Evolutionary conservation across 2,797 vertebrate genomes (phyloP).

Genomic region (Echeneis naucrates): DNA sequence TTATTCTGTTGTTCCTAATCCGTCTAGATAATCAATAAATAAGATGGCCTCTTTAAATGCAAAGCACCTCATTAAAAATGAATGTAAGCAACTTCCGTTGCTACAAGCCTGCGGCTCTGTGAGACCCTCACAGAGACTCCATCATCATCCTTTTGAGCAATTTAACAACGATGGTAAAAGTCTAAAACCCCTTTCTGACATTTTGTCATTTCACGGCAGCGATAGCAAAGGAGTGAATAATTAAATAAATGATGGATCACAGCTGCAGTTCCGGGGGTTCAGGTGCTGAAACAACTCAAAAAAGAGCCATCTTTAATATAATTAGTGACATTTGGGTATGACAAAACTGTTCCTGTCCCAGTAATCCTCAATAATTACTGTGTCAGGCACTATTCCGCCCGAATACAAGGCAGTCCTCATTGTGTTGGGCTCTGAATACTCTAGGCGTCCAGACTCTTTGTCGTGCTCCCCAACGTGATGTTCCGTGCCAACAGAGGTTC

Average conservation of each 20-base stretch:
- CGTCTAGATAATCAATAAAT: not conserved
- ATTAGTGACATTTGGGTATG: not conserved
- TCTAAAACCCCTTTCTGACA: not conserved
- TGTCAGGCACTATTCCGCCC: not conserved
- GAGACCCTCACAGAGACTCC: too few species aligned
- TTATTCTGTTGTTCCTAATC: slow-evolving; percentile 5
- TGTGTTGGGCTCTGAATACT: not conserved
- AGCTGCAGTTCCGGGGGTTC: not conserved
- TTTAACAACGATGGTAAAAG: not conserved
- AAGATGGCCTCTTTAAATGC: not conserved
- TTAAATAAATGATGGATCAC: not conserved
- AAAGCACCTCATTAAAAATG: slow-evolving; percentile 12
- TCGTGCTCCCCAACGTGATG: not conserved
- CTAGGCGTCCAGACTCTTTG: not conserved
- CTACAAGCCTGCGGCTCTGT: not conserved
- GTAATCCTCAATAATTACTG: not conserved
- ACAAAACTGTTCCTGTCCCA: not conserved
- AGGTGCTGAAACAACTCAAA: not conserved
- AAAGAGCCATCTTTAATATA: not conserved
- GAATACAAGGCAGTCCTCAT: not conserved
- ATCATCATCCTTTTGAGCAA: not conserved
- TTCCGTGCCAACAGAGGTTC: not conserved
- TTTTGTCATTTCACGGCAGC: not conserved
- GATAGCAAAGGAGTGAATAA: not conserved
- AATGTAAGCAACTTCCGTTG: not conserved